Evolutionary conservation across 2,113 vertebrate species (phyloP).

Genomic region (Aspidoscelis tigris): DNA sequence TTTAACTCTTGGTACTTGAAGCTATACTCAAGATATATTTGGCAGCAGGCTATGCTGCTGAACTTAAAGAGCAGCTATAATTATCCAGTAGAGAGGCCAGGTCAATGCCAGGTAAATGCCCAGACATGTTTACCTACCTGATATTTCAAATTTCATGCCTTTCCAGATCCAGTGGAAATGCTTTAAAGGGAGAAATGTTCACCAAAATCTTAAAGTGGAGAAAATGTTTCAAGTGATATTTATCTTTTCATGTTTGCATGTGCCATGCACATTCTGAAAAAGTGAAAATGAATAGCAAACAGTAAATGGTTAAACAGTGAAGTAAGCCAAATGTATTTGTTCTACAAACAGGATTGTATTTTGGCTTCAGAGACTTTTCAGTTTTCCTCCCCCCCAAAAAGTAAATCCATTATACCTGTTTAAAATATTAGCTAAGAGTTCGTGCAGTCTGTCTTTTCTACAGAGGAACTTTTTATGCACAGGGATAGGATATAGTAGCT

Average conservation of each 20-base stretch:
- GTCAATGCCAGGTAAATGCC: slow-evolving; percentile 69
- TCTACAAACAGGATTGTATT: background rate
- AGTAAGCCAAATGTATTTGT: background rate
- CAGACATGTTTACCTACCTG: slow-evolving; percentile 68
- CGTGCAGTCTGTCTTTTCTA: background rate
- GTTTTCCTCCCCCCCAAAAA: background rate
- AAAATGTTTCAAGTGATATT: slow-evolving; percentile 61
- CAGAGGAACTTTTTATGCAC: background rate
- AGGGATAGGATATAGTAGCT: too few relatives aligned
- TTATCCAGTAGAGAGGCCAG: slow-evolving; percentile 46
- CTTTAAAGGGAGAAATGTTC: slow-evolving; percentile 63
- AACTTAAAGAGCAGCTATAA: background rate
- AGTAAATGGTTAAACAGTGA: background rate
- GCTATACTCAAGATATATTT: slow-evolving; percentile 22
- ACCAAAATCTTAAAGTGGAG: slow-evolving; percentile 65
- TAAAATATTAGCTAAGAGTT: background rate
- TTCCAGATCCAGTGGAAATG: slow-evolving; percentile 61
- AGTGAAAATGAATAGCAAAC: slow-evolving; percentile 19
- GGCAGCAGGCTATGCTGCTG: background rate
- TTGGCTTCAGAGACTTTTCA: slow-evolving; percentile 16
- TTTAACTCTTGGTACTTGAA: background rate
- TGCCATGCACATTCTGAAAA: slow-evolving; percentile 40
- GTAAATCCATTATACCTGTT: background rate
- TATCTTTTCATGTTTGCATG: slow-evolving; percentile 48
- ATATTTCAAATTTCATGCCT: slow-evolving; percentile 67